Evolutionary conservation across 1,140 invertebrate species (phyloP), one percentile per base, ranked within the genome.

Genomic region (Drosophila leontia): DNA sequence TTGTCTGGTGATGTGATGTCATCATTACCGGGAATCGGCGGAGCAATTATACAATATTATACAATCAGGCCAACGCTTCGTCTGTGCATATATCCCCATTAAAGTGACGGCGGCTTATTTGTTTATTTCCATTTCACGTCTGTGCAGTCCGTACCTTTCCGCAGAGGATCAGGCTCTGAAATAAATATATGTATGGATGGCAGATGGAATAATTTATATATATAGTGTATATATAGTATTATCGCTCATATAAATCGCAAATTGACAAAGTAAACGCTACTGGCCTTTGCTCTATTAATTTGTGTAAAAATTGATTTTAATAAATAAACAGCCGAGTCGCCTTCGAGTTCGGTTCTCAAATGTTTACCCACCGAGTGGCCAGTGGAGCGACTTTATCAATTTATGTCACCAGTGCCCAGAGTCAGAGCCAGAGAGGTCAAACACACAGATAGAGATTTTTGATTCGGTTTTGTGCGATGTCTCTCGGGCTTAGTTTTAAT

Each of bases 341-440:
- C 37, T 64, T 50, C 42, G 45, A 26, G 26, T 26, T 26, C 19
- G 39, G 23, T 50, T 48, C 57, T 75, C 58, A 75, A 75, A 75
- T 78, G 53, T 71, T 61, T 63, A 61, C 53, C 47, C 59, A 63
- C 64, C 69, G 60, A 78, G 74, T 70, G 41, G 78, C 41, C 63
- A 57, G 37, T 69, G 34, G 82, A 41, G 55, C 74, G 55, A 72
- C 79, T 82, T 86, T 87, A 87, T 86, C 83, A 86, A 86, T 87
- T 86, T 80, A 63, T 87, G 83, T 87, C 83, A 87, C 45, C 37
- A 63, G 12, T 17, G 78, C 58, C 64, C 64, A 63, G n/a, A 26
- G 45, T 12, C 32, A 50, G 8, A 39, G 76, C 53, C 65, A 62
- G 55, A 64, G 82, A 80, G 67, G 69, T 67, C 63, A 65, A 75